Percentiles rank a stretch among this genome's conserved stretches.
These are phyloP conservation scores for Raphicerus campestris DNA, from an alignment of 2,113 vertebrate species.

Conservation along the genomic window DNA sequence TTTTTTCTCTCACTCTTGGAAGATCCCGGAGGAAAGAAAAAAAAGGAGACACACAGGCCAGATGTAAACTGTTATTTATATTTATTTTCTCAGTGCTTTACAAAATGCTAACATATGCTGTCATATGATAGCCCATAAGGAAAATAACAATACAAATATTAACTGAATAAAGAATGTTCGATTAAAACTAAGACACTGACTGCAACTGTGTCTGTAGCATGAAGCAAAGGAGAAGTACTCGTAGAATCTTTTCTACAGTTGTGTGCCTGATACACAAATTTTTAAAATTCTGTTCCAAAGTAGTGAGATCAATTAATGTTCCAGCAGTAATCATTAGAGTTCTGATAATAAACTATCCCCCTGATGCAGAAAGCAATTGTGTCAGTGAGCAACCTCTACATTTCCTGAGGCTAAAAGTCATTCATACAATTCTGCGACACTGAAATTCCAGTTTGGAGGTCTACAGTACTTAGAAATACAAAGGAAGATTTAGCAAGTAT, in stretches of 20 bases:
- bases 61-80: slow-evolving; percentile 8
- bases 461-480: neutral
- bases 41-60: neutral
- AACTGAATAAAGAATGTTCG: neutral
- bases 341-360: neutral
- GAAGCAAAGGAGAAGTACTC: neutral
- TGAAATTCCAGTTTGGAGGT: neutral
- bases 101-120: neutral
- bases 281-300: neutral
- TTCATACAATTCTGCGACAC: neutral
- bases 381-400: neutral
- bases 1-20: slow-evolving; percentile 16
- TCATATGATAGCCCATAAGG: neutral
- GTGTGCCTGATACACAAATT: neutral
- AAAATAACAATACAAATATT: slow-evolving; percentile 35
- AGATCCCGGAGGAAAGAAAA: neutral
- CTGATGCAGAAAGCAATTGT: neutral
- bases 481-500: slow-evolving; percentile 4
- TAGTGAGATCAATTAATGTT: neutral
- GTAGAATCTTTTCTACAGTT: neutral
- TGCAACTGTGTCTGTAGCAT: neutral
- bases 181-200: neutral
- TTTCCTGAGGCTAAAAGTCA: neutral
- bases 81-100: slow-evolving; percentile 29
- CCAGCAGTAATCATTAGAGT: neutral